phyloP scores from a whole-genome alignment of 64 coral and sea anemone species.

The Dendrophyllia cribrosa region DNA sequence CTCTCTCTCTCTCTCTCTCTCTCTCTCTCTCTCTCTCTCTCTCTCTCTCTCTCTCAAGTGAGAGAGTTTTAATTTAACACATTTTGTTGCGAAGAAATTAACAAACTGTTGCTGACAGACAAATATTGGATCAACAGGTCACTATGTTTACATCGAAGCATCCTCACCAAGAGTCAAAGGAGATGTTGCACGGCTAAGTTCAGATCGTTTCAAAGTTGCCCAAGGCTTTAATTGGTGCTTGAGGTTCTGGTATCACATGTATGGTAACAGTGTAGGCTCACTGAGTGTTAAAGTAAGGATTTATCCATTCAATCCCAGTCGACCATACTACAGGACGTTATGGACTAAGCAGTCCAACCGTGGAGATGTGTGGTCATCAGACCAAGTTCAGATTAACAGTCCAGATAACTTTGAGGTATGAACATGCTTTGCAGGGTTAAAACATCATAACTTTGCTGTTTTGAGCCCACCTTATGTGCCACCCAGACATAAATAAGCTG shows the following conservation, averaged over 20 bases:
- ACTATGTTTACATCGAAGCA: slow-evolving; percentile 90
- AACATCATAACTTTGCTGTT: too few relatives aligned
- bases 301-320: slow-evolving; percentile 31
- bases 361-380: slow-evolving; percentile 79
- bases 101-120: too few relatives aligned
- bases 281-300: slow-evolving; percentile 44
- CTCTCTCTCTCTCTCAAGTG: too few relatives aligned
- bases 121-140: slow-evolving; percentile 41
- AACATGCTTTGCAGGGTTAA: neutral
- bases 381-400: slow-evolving; percentile 81
- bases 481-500: too few relatives aligned
- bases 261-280: slow-evolving; percentile 81
- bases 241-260: slow-evolving; percentile 96
- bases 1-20: too few relatives aligned
- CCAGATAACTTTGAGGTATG: slow-evolving; percentile 90
- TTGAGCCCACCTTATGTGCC: too few relatives aligned
- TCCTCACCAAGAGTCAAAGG: slow-evolving; percentile 70
- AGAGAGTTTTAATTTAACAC: too few relatives aligned
- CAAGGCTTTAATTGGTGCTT: slow-evolving; percentile 83
- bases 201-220: slow-evolving; percentile 78
- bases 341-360: slow-evolving; percentile 60
- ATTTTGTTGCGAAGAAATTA: too few relatives aligned
- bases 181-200: slow-evolving; percentile 75
- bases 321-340: slow-evolving; percentile 31
- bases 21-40: too few relatives aligned